Base-by-base conservation (phyloP, 2,113 vertebrate genomes). In the Eretmochelys imbricata region DNA sequence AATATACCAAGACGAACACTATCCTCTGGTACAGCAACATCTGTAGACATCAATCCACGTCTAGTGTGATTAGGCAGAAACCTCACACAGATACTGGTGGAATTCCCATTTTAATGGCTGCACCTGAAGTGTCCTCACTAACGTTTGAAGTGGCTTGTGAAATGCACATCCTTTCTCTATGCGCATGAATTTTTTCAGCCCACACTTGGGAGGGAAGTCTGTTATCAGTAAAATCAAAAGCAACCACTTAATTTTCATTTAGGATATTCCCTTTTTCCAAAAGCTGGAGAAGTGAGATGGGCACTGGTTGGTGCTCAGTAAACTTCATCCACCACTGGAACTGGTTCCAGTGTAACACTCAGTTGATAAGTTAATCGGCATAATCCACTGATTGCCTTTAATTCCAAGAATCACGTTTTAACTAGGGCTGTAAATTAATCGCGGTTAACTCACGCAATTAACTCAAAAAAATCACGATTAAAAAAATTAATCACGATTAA, bases 1-100 rank as follows among this genome's bases (percentile, higher is more conserved):
- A 35, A 2, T 92, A 93, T 88, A 95, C 95, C 94, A 81, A 96
- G 89, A 38, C 24, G 7, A 51, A 38, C 84, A 65, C 49, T 93
- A 78, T 91, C 89, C 89, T 92, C 0, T 0, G 24, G 80, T 96
- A 85, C 24, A 8, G 53, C 53, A 22, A 20, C 53, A 9, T 54
- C 53, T 54, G 20, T 22, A 54, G 53, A 54, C 53, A 20, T 20
- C 53, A 54, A 3, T 54, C 53, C 53, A 54, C 8, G 20, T 54
- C 20, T 54, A 54, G 53, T 8, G 20, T 22, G 20, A 22, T 54
- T 90, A 94, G 80, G 72, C 31, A 0, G 12, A 4, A 6, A 84
- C 93, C 92, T 95, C 89, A 84, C 87, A 59, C 87, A 89, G 78
- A 83, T 49, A 59, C 62, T 10, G 48, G 90, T 29, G 57, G 57